Percentiles rank a stretch among this genome's conserved stretches.
These are phyloP conservation scores for Trinectes maculatus DNA, from an alignment of 2,113 vertebrate species.

Conservation along the genomic window DNA sequence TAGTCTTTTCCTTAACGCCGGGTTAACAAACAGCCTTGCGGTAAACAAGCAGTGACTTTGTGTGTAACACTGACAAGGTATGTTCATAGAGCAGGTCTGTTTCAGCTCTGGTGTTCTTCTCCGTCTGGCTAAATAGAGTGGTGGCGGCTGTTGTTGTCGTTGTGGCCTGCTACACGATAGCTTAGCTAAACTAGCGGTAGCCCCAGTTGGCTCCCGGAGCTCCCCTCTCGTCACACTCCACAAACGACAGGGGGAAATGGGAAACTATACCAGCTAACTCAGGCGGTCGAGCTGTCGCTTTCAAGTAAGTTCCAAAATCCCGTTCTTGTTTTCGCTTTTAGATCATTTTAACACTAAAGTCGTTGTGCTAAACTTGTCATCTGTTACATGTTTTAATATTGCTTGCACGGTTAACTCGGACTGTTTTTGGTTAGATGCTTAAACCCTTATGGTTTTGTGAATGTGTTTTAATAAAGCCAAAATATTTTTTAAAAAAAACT, in stretches of 20 bases:
- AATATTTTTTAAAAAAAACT: too few species aligned
- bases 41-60: background rate
- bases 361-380: conserved; percentile 19
- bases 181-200: conserved; percentile 43
- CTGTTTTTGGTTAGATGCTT: background rate
- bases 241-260: conserved; percentile 24
- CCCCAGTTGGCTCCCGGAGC: conserved; percentile 40
- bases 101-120: background rate
- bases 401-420: background rate
- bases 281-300: background rate
- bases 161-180: conserved; percentile 56
- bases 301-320: conserved; percentile 40
- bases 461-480: background rate
- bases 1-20: background rate
- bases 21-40: background rate
- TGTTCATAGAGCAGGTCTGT: background rate
- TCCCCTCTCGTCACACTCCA: background rate
- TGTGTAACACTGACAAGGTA: background rate
- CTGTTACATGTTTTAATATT: conserved; percentile 47
- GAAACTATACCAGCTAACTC: conserved; percentile 25
- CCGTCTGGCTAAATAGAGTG: conserved; percentile 2
- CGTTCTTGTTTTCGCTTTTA: too few species aligned
- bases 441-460: background rate
- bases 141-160: conserved; percentile 21
- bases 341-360: background rate